These are phyloP conservation scores for Thymallus thymallus DNA, from an alignment of 2,113 vertebrate genomes.

Conservation along the genomic window DNA sequence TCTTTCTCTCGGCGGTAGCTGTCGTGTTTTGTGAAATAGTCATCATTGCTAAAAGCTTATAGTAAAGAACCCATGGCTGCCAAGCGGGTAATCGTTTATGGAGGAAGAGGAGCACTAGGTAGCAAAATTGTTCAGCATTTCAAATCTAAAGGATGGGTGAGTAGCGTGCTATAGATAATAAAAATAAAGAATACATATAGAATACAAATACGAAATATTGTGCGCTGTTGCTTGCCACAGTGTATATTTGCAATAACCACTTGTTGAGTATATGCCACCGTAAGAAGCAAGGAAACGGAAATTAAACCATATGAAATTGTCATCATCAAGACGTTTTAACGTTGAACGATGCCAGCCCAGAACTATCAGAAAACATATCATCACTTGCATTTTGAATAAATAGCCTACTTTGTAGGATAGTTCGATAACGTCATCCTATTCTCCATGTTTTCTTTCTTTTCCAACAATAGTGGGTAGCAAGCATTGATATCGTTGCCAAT, in stretches of 20 bases:
- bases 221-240: background rate
- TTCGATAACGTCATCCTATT: background rate
- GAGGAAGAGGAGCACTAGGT: conserved; percentile 85
- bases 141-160: conserved; percentile 85
- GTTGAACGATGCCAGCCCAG: too few species aligned
- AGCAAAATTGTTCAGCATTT: conserved; percentile 83
- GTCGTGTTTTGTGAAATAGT: background rate
- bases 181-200: background rate
- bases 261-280: background rate
- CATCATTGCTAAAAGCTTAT: background rate
- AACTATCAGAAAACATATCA: too few species aligned
- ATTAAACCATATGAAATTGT: too few species aligned
- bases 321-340: too few species aligned
- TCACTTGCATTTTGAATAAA: too few species aligned
- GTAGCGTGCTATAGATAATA: background rate
- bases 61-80: conserved; percentile 57
- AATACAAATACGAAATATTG: background rate
- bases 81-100: conserved; percentile 83
- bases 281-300: too few species aligned
- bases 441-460: background rate
- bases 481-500: conserved; percentile 85
- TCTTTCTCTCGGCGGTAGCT: background rate
- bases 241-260: background rate
- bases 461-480: conserved; percentile 84
- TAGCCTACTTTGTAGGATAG: too few species aligned